phyloP scores from a whole-genome alignment of 2,113 vertebrate genomes.

The Paralichthys olivaceus region DNA sequence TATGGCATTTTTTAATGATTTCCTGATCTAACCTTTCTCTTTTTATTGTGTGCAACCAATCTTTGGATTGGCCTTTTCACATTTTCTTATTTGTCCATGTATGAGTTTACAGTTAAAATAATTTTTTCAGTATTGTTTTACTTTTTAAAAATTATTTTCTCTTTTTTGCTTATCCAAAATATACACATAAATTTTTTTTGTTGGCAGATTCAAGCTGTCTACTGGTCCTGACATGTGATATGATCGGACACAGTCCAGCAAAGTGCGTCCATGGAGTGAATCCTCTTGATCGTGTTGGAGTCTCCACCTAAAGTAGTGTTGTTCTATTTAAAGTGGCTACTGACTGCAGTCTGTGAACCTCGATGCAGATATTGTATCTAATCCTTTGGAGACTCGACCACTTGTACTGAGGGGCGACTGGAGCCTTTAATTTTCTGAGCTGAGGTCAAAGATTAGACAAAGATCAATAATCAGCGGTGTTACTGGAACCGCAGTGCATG shows the following conservation, averaged over 20 bases:
- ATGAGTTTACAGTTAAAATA: too few species aligned
- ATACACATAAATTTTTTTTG: too few species aligned
- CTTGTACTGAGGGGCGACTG: not conserved
- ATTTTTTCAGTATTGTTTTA: too few species aligned
- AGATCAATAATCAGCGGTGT: slow-evolving; percentile 31
- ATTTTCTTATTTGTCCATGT: too few species aligned
- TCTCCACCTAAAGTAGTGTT: not conserved
- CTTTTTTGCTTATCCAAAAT: too few species aligned
- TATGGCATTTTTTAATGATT: too few species aligned
- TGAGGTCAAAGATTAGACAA: slow-evolving; percentile 46
- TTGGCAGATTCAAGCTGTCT: too few species aligned
- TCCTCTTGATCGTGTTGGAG: not conserved
- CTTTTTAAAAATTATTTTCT: too few species aligned
- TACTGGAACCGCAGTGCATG: slow-evolving; percentile 13
- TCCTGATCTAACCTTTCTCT: too few species aligned
- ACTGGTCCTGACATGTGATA: not conserved
- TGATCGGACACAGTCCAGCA: not conserved
- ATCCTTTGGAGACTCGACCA: slow-evolving; percentile 19
- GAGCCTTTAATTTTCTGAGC: not conserved
- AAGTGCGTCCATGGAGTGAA: not conserved
- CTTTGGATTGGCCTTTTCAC: too few species aligned
- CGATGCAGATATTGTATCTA: not conserved
- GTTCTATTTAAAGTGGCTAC: slow-evolving; percentile 21
- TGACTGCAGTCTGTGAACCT: slow-evolving; percentile 6
- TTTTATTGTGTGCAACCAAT: too few species aligned